Percentiles rank a stretch among this genome's conserved stretches.
These are phyloP conservation scores for Myiopsitta monachus DNA, from an alignment of 2,113 vertebrate species.

Conservation along the genomic window DNA sequence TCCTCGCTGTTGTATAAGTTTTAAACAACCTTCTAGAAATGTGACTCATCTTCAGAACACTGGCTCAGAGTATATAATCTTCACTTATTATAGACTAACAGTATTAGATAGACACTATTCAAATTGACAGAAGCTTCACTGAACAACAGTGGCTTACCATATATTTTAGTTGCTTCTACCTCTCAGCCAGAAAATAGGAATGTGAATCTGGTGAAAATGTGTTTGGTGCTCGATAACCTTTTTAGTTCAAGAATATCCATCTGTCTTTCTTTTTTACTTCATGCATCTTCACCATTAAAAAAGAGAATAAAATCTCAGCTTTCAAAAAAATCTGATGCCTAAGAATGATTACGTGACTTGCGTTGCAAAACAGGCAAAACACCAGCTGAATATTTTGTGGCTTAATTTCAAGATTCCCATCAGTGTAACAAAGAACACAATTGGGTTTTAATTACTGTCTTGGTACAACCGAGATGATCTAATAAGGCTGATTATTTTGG, in stretches of 20 bases:
- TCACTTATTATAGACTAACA: not conserved
- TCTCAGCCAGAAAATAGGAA: not conserved
- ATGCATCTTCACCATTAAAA: not conserved
- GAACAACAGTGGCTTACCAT: not conserved
- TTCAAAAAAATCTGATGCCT: not conserved
- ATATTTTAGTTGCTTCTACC: not conserved
- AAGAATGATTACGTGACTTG: not conserved
- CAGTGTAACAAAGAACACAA: not conserved
- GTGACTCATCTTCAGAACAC: not conserved
- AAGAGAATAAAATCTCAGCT: not conserved
- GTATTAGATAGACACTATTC: not conserved
- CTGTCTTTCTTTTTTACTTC: not conserved
- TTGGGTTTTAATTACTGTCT: conserved; percentile 23
- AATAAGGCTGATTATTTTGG: not conserved
- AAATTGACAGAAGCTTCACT: not conserved
- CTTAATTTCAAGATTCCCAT: conserved; percentile 7
- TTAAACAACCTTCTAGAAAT: not conserved
- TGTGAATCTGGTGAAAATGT: not conserved
- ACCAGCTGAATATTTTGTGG: not conserved
- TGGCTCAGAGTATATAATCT: not conserved
- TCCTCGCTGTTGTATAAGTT: not conserved
- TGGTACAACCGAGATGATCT: not conserved
- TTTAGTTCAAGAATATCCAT: not conserved
- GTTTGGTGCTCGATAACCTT: not conserved
- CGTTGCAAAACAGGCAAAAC: not conserved